These are phyloP conservation scores for Gymnothorax reevesii DNA, from an alignment of 2,797 vertebrate species.

Conservation along the genomic window DNA sequence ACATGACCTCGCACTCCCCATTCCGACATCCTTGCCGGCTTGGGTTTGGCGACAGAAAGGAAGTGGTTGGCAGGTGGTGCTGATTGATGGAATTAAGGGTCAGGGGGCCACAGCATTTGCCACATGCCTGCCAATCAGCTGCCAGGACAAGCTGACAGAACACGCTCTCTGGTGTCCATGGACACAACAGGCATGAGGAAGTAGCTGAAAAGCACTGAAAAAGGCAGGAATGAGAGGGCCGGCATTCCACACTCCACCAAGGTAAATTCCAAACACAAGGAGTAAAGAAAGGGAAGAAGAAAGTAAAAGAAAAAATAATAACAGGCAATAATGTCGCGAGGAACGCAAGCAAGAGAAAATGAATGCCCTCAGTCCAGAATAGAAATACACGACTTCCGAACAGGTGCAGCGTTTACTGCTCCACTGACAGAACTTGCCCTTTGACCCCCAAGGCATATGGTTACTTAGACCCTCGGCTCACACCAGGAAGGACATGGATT, in stretches of 20 bases:
- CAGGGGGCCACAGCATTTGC: conserved; percentile 73
- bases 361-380: conserved; percentile 46
- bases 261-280: background rate
- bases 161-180: conserved; percentile 30
- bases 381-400: conserved; percentile 68
- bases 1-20: background rate
- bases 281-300: conserved; percentile 29
- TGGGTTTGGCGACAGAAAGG: conserved; percentile 27
- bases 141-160: conserved; percentile 54
- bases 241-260: background rate
- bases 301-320: conserved; percentile 28
- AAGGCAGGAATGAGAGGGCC: background rate
- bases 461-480: conserved; percentile 59
- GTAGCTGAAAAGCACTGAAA: background rate
- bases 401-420: conserved; percentile 58
- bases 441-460: conserved; percentile 47
- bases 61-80: conserved; percentile 14
- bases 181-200: conserved; percentile 4
- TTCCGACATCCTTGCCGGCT: conserved; percentile 23
- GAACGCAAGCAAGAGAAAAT: conserved; percentile 32
- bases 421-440: conserved; percentile 54
- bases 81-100: conserved; percentile 54
- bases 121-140: conserved; percentile 70
- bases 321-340: conserved; percentile 34
- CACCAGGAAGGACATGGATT: conserved; percentile 55